phyloP scores from a whole-genome alignment of 1,140 invertebrate species.

The Diabrotica undecimpunctata region DNA sequence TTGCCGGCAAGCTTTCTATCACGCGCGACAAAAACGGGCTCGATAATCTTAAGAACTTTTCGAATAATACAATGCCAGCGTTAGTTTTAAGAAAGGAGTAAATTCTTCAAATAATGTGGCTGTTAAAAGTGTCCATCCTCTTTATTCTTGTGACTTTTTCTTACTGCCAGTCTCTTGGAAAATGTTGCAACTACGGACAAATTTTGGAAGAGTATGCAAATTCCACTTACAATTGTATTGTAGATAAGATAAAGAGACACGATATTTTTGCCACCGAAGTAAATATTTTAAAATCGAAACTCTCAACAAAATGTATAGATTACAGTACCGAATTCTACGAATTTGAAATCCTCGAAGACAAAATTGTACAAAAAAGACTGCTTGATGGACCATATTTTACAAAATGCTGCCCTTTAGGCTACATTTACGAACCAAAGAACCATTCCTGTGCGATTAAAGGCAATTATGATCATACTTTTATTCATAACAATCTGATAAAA shows the following conservation, averaged over 20 bases:
- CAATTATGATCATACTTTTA: background rate
- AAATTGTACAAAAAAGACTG: background rate
- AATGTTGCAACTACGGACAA: background rate
- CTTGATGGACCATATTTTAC: constrained; percentile 12
- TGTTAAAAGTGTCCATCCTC: background rate
- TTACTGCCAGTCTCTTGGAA: background rate
- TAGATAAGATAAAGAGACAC: background rate
- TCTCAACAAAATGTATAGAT: background rate
- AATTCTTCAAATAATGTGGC: background rate
- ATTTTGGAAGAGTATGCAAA: background rate
- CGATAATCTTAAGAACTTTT: too few species aligned
- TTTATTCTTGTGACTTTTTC: background rate
- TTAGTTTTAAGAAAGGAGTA: background rate
- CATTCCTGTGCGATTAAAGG: constrained; percentile 22
- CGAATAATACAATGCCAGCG: too few species aligned
- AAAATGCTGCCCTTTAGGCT: constrained; percentile 31
- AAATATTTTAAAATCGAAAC: too few species aligned
- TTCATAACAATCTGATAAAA: constrained; percentile 21
- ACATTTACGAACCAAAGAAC: constrained; percentile 21
- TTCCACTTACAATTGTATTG: background rate
- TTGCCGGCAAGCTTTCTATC: background rate
- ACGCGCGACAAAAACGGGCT: background rate
- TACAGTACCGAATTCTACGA: background rate
- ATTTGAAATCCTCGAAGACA: background rate
- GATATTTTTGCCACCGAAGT: background rate